These are phyloP conservation scores for Eristalinus sepulchralis DNA, from an alignment of 2,888 invertebrate species.

Conservation along the genomic window DNA sequence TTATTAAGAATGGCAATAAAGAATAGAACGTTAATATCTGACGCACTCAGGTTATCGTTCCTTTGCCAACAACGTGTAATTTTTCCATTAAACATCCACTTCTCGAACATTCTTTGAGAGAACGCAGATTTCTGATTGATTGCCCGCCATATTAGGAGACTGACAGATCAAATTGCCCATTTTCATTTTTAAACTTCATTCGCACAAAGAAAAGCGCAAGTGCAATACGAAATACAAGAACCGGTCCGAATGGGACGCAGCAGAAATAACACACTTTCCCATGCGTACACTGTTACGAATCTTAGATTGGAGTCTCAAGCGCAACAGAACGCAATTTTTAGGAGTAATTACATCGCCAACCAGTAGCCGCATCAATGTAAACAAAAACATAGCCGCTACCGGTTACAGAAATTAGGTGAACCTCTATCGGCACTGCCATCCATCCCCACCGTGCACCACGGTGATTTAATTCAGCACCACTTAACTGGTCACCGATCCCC, in stretches of 20 bases:
- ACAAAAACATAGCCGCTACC: constrained; percentile 61
- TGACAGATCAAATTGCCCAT: too few species aligned
- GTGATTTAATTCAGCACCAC: constrained; percentile 6
- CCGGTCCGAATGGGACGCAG: constrained; percentile 1
- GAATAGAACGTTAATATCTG: too few species aligned
- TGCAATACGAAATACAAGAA: neutral
- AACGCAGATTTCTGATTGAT: too few species aligned
- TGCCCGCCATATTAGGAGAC: too few species aligned
- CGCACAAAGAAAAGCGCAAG: neutral
- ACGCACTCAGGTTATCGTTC: too few species aligned
- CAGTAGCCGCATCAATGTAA: constrained; percentile 45
- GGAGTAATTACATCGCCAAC: constrained; percentile 34
- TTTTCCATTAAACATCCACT: too few species aligned
- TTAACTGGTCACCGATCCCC: constrained; percentile 55
- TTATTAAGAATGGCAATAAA: too few species aligned
- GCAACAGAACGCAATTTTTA: neutral
- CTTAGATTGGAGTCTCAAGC: neutral
- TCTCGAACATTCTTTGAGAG: too few species aligned
- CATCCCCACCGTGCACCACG: constrained; percentile 26
- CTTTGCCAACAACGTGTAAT: too few species aligned
- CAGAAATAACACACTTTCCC: constrained; percentile 4
- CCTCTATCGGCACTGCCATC: constrained; percentile 50
- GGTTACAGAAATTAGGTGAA: constrained; percentile 63
- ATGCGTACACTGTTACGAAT: constrained; percentile 33
- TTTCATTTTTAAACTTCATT: too few species aligned